Evolutionary conservation across 2,888 invertebrate species (phyloP).

Genomic region (Rotaria magnacalcarata): DNA sequence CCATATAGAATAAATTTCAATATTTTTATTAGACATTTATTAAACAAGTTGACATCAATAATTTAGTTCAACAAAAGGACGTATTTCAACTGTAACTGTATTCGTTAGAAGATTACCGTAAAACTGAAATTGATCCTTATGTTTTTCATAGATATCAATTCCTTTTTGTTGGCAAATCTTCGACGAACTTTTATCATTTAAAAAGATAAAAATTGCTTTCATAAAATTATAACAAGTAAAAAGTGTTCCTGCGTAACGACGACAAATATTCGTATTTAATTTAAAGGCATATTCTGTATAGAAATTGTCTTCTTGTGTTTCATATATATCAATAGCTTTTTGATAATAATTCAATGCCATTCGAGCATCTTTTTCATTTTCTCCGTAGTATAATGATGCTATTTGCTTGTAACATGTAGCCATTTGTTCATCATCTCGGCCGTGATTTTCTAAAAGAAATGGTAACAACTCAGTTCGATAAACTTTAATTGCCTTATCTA

Average conservation of each 20-base stretch:
- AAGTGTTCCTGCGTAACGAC: not conserved
- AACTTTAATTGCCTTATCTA: not conserved
- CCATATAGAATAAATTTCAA: too few relatives aligned
- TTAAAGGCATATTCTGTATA: not conserved
- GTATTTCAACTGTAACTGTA: not conserved
- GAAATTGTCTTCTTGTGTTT: not conserved
- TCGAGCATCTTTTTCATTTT: not conserved
- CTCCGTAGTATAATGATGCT: not conserved
- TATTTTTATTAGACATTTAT: too few relatives aligned
- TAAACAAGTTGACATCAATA: not conserved
- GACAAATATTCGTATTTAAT: not conserved
- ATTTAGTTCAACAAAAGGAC: not conserved
- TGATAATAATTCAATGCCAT: not conserved
- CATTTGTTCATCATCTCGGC: not conserved
- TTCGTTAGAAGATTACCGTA: not conserved
- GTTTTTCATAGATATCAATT: not conserved
- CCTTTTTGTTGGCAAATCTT: not conserved
- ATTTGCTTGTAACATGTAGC: not conserved
- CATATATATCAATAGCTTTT: not conserved
- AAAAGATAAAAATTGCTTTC: not conserved
- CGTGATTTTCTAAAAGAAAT: slow-evolving; percentile 2
- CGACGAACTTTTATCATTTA: not conserved
- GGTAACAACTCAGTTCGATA: not conserved
- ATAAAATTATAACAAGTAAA: not conserved
- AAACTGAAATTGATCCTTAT: slow-evolving; percentile 2